Base-by-base conservation (phyloP, 2,797 vertebrate species). In the Sebastolobus alascanus region DNA sequence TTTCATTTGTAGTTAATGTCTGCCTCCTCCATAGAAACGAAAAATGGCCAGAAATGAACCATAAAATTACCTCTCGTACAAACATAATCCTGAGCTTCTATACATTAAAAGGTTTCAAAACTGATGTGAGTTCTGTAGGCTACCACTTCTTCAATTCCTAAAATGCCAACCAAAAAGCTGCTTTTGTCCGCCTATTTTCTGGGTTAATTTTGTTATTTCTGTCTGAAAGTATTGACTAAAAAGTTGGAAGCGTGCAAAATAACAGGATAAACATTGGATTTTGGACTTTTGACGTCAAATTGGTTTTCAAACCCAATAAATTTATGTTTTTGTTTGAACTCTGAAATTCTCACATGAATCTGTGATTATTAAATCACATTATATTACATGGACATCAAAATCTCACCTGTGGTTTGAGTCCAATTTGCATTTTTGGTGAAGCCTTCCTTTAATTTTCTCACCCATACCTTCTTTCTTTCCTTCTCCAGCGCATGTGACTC, bases 401-500 rank as follows among this genome's bases (percentile, higher is more conserved):
- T 0, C 25, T 13, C 33, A 22, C 38, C 16, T 50, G 6, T 6
- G 4, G 1, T 43, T 43, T 29, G 25, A 33, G 4, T 14, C 18
- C 29, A 22, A 16, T 54, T 16, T 8, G 4, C 27, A 33, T 50
- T 50, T 64, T 52, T 52, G 65, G 2, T 50, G 14, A 66, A 43
- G 25, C 5, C 13, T 66, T 18, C 14, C 38, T 5, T 18, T 50
- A n/a, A 31, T 35, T 35, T 14, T 14, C 66, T 52, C n/a, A 11
- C 18, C 10, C 11, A 7, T 22, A 1, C 5, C 4, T 20, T 20
- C 22, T 20, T 38, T 13, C 25, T 31, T n/a, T 50, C 38, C 11
- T 10, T 18, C 59, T 35, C n/a, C 31, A 73, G 71, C 22, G n/a
- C 29, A 63, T 8, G 43, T 73, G n/a, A 52, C 71, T 37, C 43